Evolutionary conservation across 2,113 vertebrate genomes (phyloP), one percentile per base, ranked within the genome.

Genomic region (Petroica traversi): DNA sequence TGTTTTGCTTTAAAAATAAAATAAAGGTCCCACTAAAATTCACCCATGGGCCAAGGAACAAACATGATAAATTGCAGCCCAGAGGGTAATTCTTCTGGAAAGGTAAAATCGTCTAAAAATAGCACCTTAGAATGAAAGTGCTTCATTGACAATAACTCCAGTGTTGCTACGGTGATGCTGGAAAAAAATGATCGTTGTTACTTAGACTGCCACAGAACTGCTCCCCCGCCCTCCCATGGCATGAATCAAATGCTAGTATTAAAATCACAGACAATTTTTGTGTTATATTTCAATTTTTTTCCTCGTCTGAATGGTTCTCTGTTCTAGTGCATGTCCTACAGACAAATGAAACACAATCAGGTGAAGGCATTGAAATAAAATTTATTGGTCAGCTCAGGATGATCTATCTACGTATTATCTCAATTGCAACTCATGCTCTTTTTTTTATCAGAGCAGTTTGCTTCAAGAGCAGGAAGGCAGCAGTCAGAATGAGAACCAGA

Each of bases 21-120:
- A 94, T 85, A 88, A 94, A 94, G 48, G 88, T 85, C 85, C 72
- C 1, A 3, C 89, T 95, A 89, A 94, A 93, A 94, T 89, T 93
- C 88, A 87, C 83, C 85, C 59, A 7, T 72, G 84, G 90, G 75
- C 76, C 79, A 87, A 64, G 87, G 80, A 95, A 81, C 76, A 95
- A 95, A 88, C 59, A 69, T 67, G 89, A 94, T 95, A 95, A 96
- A 97, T 96, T 95, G 71, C 86, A 96, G 73, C 88, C 92, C 76
- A 81, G 92, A 92, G 93, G 76, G 81, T 95, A 95, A 95, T 97
- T 96, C 86, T 92, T 93, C 80, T 94, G 86, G 86, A 83, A 93
- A 95, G 94, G 93, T 94, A 90, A 96, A 96, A 95, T 96, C 20
- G 45, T 89, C 85, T 97, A 95, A 97, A 96, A 96, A 94, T 94